Evolutionary conservation across 2,888 invertebrate genomes (phyloP), one percentile per base, ranked within the genome.

Genomic region (Stenchaetothrips biformis): DNA sequence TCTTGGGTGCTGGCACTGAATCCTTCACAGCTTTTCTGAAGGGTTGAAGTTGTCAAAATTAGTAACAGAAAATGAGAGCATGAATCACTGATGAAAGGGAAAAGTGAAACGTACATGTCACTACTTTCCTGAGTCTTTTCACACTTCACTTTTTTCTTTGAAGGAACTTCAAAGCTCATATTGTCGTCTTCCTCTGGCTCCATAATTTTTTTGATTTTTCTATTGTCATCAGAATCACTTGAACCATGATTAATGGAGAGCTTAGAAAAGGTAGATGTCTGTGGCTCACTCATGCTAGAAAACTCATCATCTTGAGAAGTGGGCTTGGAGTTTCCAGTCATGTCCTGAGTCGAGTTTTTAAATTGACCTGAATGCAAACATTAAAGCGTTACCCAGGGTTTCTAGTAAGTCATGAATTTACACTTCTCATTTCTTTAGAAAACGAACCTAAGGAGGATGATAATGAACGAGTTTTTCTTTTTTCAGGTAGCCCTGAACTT

Each of bases 1-100:
- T 87, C 6, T 83, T 79, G 16, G 81, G 80, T 0, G 81, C n/a
- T 8, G 7, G 21, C 8, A 59, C 79, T 21, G 8, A n/a, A 8
- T 74, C 67, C 25, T 74, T 74, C 11, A 2, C 8, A 25, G 25
- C 8, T 74, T 74, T 21, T 21, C 67, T 74, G 8, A 7, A 74
- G 11, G 8, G 25, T 3, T 11, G 1, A 25, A 11, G 25, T 7
- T 7, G 4, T 21, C 25, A 16, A 7, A 37, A 6, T 13, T 11
- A 25, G 11, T 48, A 21, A 18, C 18, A 7, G 11, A 48, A 13
- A 37, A 48, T 25, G 79, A 47, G n/a, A 13, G 11, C 37, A 25
- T 37, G 16, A 11, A 49, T 62, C 13, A 49, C 9, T 25, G 78
- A 74, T 25, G 3, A 9, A 7, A 25, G 25, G 11, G 25, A 25